Conservation (phyloP, 2,888 invertebrate species). For the Uropetala carovei region DNA sequence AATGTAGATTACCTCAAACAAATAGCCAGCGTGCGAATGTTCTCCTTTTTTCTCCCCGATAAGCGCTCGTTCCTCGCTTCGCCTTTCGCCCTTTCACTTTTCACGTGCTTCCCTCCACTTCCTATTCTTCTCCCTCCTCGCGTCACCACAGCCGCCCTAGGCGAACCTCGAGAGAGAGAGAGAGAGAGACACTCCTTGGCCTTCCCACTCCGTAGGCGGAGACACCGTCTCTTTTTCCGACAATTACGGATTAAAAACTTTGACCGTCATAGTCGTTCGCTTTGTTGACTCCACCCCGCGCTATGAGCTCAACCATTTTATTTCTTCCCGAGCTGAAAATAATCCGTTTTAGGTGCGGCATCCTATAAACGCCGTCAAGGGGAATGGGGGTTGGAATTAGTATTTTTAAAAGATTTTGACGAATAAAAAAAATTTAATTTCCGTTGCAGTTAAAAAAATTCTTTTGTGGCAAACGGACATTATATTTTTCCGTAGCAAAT, state of each 20-base stretch:
- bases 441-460: no score
- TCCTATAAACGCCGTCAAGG: no score
- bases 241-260: neutral
- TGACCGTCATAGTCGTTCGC: neutral
- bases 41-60: neutral
- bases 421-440: no score
- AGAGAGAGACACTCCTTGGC: no score
- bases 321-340: neutral
- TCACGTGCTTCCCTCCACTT: neutral
- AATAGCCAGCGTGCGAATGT: neutral
- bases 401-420: no score
- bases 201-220: neutral
- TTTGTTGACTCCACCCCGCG: neutral
- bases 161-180: neutral
- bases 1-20: conserved; percentile 12
- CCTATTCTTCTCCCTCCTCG: neutral
- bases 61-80: neutral
- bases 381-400: no score
- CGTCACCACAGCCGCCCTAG: neutral
- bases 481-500: no score
- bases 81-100: neutral
- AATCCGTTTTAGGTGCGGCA: no score
- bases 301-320: neutral
- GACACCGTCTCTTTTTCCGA: neutral
- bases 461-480: no score